These are phyloP conservation scores for Chelonia mydas DNA, from an alignment of 2,797 vertebrate species.

Conservation along the genomic window DNA sequence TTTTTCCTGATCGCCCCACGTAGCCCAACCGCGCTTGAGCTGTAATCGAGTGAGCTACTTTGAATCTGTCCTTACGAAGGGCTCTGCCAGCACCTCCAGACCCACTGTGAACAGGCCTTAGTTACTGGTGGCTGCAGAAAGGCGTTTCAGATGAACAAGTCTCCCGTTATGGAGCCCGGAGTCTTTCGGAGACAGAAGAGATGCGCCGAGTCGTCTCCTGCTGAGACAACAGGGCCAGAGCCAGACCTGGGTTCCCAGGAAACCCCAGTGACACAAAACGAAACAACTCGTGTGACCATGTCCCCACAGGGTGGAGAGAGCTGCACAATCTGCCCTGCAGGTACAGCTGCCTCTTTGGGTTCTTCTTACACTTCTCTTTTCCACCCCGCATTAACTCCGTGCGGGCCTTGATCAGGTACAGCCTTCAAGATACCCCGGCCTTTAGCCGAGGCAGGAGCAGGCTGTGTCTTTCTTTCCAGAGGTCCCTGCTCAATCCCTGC, in stretches of 20 bases:
- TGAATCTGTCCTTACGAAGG: not conserved
- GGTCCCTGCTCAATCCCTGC: not conserved
- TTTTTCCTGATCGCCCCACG: not conserved
- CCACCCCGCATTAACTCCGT: too few species aligned
- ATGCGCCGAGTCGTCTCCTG: fast-evolving
- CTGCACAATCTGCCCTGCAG: fast-evolving
- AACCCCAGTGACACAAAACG: fast-evolving
- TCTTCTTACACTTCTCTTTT: too few species aligned
- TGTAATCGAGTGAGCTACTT: not conserved
- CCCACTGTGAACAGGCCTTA: not conserved
- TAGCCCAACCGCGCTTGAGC: not conserved
- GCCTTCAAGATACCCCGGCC: too few species aligned
- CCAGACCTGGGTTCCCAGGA: too few species aligned
- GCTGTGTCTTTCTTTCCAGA: too few species aligned
- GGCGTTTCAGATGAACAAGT: fast-evolving
- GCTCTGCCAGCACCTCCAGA: too few species aligned
- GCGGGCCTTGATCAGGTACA: too few species aligned
- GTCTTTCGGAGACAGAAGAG: fast-evolving
- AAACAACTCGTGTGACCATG: too few species aligned
- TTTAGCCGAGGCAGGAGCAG: too few species aligned
- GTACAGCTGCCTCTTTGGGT: not conserved
- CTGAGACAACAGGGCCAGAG: fast-evolving
- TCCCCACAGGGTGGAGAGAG: not conserved
- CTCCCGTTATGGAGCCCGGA: fast-evolving
- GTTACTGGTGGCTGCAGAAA: too few species aligned